Evolutionary conservation across 1,140 invertebrate species (phyloP), one percentile per base, ranked within the genome.

Genomic region (Pygmarrhopalites habei): DNA sequence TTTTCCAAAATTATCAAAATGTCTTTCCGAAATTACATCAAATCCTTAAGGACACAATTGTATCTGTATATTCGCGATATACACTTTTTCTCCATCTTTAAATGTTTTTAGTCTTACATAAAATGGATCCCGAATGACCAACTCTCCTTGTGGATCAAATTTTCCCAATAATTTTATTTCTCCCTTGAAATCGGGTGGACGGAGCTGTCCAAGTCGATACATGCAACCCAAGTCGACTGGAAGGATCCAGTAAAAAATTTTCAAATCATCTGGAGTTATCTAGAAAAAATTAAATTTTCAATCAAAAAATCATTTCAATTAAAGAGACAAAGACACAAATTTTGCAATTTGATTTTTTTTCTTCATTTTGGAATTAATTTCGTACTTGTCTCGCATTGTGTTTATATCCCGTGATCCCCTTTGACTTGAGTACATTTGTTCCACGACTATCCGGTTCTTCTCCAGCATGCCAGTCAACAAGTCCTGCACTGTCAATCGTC

Each of bases 161-260:
- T 85, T 82, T 28, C 90, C 90, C 39, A 95, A 80, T 26, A 93
- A 74, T n/a, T 86, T 77, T 51, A 93, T 77, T 73, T 86, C 82
- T 0, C 89, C 87, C 72, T 81, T 86, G 51, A 77, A 79, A 53
- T 77, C 77, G 12, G 61, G 49, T 5, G 86, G 86, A 62, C 82
- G 81, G 60, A 81, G 76, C n/a, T 74, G 73, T 28, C 82, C 82
- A 28, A 93, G 74, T 47, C 85, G 81, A 12, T 74, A 77, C 73
- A 92, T 89, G 73, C 92, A 94, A 19, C 82, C 79, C 57, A 89
- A 79, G 74, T 94, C 91, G 91, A 94, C 94, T 23, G 90, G 90
- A 77, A 95, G 89, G 61, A 95, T 92, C 72, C 83, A 92, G 74
- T 93, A 84, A 74, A 85, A 94, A 4, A 83, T 76, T 14, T 81